Conservation (phyloP, 2,797 vertebrate species). For the Adelosebastes latens region DNA sequence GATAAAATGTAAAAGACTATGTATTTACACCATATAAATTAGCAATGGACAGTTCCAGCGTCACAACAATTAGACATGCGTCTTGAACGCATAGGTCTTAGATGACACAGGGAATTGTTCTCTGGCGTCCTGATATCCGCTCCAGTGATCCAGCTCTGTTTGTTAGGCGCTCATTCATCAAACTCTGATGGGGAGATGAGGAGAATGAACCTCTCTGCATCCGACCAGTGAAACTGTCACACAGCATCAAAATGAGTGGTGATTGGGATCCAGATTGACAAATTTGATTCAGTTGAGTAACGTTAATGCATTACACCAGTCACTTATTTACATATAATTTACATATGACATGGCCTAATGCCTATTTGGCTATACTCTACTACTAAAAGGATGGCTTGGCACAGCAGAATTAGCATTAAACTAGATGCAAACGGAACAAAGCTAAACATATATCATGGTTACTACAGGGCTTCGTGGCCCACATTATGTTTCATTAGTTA, state of each 20-base stretch:
- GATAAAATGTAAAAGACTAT: neutral
- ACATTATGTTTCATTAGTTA: neutral
- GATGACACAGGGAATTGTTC: neutral
- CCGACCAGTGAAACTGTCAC: constrained; percentile 11
- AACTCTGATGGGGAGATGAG: neutral
- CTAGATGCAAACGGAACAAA: neutral
- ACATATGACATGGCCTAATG: neutral
- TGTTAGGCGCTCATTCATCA: constrained; percentile 3
- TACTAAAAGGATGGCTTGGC: neutral
- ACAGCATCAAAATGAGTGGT: neutral
- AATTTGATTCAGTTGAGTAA: constrained; percentile 7
- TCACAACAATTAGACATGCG: neutral
- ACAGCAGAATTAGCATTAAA: neutral
- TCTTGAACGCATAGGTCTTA: neutral
- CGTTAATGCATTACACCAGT: neutral
- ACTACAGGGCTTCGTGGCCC: neutral
- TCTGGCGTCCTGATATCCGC: neutral
- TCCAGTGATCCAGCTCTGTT: constrained; percentile 6
- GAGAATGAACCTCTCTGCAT: neutral
- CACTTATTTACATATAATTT: constrained; percentile 7
- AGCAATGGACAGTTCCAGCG: neutral
- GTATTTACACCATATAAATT: neutral
- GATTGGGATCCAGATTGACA: neutral
- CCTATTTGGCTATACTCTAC: neutral
- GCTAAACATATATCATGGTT: neutral